These are phyloP conservation scores for Aythya baeri DNA, from an alignment of 2,113 vertebrate species.

Conservation along the genomic window DNA sequence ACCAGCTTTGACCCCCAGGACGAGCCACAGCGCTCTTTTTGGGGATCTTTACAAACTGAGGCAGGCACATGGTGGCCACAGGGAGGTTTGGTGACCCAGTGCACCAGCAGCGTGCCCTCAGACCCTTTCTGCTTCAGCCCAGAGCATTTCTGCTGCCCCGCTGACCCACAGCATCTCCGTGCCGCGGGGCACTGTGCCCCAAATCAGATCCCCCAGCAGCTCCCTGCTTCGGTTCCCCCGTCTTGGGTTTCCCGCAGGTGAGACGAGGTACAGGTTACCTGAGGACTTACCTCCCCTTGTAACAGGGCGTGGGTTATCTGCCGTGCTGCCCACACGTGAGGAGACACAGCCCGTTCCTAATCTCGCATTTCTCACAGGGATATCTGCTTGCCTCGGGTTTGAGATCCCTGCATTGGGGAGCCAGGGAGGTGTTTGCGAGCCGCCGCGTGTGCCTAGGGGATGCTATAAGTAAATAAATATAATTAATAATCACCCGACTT, in stretches of 20 bases:
- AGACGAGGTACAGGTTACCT: neutral
- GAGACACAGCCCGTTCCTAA: conserved; percentile 3
- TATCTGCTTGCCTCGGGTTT: conserved; percentile 32
- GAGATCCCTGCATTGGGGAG: conserved; percentile 17
- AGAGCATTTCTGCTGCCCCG: neutral
- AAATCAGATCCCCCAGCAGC: neutral
- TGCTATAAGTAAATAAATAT: conserved; percentile 65
- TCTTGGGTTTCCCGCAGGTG: neutral
- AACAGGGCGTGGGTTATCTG: neutral
- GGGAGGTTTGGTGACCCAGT: neutral
- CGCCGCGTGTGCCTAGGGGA: conserved; percentile 54
- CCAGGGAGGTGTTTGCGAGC: neutral
- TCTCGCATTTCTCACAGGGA: conserved; percentile 40
- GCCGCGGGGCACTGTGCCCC: neutral
- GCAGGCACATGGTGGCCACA: neutral
- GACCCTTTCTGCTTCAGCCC: neutral
- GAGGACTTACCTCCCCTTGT: neutral
- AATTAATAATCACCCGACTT: conserved; percentile 68
- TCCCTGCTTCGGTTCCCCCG: neutral
- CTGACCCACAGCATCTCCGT: neutral
- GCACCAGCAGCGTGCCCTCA: neutral
- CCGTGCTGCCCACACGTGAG: neutral
- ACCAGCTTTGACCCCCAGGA: neutral
- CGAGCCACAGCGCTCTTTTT: neutral
- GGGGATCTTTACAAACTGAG: neutral